Evolutionary conservation across 2,888 invertebrate genomes (phyloP).

Genomic region (Diogma glabrata): DNA sequence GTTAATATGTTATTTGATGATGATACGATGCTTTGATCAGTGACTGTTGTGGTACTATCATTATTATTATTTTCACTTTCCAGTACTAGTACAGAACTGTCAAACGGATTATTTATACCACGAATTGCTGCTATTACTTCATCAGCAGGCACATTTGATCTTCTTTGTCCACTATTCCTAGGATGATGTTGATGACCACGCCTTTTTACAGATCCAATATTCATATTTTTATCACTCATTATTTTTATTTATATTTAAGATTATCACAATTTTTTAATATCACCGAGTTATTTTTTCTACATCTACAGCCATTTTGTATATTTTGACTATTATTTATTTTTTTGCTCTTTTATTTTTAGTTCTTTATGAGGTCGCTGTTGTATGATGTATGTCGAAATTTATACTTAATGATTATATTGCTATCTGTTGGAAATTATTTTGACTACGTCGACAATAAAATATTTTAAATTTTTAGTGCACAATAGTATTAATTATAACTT

Average conservation of each 20-base stretch:
- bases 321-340: conserved; percentile 4
- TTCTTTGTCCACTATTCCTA: conserved; percentile 48
- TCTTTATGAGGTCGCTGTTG: conserved; percentile 6
- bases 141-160: conserved; percentile 40
- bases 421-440: conserved; percentile 5
- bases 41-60: background rate
- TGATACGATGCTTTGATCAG: background rate
- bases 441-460: too few relatives aligned
- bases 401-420: conserved; percentile 2
- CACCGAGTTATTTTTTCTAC: background rate
- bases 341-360: conserved; percentile 7
- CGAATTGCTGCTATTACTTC: conserved; percentile 34
- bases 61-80: conserved; percentile 6
- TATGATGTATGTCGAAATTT: conserved; percentile 3
- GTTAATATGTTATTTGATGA: conserved; percentile 7
- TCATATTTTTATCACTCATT: conserved; percentile 24
- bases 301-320: conserved; percentile 8
- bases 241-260: conserved; percentile 8
- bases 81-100: background rate
- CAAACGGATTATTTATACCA: conserved; percentile 5
- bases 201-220: conserved; percentile 36
- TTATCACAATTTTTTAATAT: conserved; percentile 10
- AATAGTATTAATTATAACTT: too few relatives aligned
- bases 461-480: too few relatives aligned
- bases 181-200: conserved; percentile 68